Evolutionary conservation across 2,113 vertebrate species (phyloP).

Genomic region (Syngnathus scovelli): DNA sequence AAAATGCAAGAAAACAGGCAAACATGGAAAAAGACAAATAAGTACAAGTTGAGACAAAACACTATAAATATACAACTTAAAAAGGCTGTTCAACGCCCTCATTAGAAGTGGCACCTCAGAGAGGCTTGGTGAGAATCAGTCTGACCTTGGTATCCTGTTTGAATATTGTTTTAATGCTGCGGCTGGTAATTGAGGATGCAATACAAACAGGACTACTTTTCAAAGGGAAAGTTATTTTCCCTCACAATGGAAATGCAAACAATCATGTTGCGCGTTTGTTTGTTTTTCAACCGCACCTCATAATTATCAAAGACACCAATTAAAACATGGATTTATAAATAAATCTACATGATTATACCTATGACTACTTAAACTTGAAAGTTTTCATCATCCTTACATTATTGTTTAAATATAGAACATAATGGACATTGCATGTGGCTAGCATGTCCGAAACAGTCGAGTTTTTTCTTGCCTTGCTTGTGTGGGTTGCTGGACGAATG

Average conservation of each 20-base stretch:
- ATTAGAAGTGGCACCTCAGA: constrained; percentile 66
- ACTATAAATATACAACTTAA: constrained; percentile 66
- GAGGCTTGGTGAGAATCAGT: constrained; percentile 54
- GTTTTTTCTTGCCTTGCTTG: not conserved
- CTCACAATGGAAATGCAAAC: constrained; percentile 55
- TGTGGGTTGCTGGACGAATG: not conserved
- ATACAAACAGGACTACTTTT: constrained; percentile 60
- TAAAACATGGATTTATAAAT: constrained; percentile 62
- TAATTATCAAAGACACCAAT: constrained; percentile 60
- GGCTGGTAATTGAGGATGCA: constrained; percentile 63
- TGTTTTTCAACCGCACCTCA: constrained; percentile 44
- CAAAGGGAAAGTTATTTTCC: constrained; percentile 62
- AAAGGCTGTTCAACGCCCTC: constrained; percentile 51
- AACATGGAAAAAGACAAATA: constrained; percentile 36
- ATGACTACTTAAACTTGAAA: constrained; percentile 39
- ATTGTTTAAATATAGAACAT: not conserved
- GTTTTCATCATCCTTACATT: constrained; percentile 27
- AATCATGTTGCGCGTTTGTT: constrained; percentile 55
- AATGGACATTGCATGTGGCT: not conserved
- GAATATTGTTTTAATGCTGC: constrained; percentile 64
- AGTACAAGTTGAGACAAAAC: constrained; percentile 57
- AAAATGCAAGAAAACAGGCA: constrained; percentile 43
- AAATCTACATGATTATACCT: constrained; percentile 55
- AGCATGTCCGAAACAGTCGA: too few relatives aligned
- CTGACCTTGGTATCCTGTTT: constrained; percentile 69